A percentile compares a stretch with the other conserved stretches of the same genome.
These are phyloP conservation scores for Plectropomus leopardus DNA, from an alignment of 2,113 vertebrate genomes.

Conservation along the genomic window DNA sequence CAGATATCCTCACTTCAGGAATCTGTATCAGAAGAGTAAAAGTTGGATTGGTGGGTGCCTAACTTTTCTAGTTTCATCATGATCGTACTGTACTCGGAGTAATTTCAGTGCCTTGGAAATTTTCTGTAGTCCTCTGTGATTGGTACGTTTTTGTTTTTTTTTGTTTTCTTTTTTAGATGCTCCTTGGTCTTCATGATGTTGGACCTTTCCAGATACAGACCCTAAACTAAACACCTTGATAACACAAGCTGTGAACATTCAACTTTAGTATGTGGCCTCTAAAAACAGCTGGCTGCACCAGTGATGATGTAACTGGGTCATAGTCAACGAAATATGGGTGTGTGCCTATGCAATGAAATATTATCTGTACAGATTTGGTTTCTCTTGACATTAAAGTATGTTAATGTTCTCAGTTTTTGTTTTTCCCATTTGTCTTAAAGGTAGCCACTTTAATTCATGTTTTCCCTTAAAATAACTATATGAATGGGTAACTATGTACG, in stretches of 20 bases:
- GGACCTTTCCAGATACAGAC: not conserved
- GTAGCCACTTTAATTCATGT: not conserved
- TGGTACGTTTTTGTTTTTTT: too few relatives aligned
- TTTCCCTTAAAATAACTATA: too few relatives aligned
- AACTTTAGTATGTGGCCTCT: not conserved
- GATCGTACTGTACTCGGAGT: not conserved
- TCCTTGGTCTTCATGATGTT: not conserved
- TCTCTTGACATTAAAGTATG: not conserved
- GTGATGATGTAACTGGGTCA: not conserved
- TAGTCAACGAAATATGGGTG: not conserved
- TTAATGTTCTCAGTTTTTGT: not conserved
- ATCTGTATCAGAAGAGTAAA: not conserved
- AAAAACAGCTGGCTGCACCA: not conserved
- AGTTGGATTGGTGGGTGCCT: not conserved
- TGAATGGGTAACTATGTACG: too few relatives aligned
- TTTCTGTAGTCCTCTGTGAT: not conserved
- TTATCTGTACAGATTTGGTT: not conserved
- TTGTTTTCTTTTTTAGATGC: not conserved
- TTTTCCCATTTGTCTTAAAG: not conserved
- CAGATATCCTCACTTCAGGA: not conserved
- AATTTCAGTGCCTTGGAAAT: slow-evolving; percentile 12
- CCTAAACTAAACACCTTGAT: not conserved
- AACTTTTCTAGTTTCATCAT: not conserved
- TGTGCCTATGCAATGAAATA: slow-evolving; percentile 9
- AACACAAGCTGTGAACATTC: not conserved